A percentile compares a stretch with the other conserved stretches of the same genome.
Evolutionary conservation across 2,113 vertebrate genomes (phyloP).

Genomic region (Sterrhoptilus dennistouni): DNA sequence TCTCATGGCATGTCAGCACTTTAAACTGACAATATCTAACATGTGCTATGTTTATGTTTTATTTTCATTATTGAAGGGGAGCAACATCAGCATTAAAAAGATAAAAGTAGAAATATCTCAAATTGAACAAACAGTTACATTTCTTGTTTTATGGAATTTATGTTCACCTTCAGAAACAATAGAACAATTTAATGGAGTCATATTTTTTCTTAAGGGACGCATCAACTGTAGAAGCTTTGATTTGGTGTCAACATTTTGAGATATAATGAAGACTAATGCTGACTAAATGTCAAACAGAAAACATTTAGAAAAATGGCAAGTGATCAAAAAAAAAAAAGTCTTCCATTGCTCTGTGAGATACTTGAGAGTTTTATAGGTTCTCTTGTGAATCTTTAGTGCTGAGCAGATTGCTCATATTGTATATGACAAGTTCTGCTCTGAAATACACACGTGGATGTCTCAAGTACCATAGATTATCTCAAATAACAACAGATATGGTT

Average conservation of each 20-base stretch:
- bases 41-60: neutral
- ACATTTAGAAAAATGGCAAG: neutral
- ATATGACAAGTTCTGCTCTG: neutral
- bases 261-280: slow-evolving; percentile 2
- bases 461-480: neutral
- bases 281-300: neutral
- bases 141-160: neutral
- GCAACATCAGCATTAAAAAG: neutral
- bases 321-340: neutral
- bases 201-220: neutral
- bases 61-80: neutral
- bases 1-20: neutral
- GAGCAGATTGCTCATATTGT: neutral
- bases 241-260: neutral
- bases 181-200: neutral
- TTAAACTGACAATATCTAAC: neutral
- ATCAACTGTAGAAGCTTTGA: neutral
- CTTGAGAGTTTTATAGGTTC: neutral
- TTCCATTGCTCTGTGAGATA: neutral
- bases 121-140: slow-evolving; percentile 5
- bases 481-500: neutral
- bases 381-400: neutral
- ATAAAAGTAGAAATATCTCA: neutral
- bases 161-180: neutral
- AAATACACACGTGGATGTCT: neutral